Evolutionary conservation across 1,140 invertebrate genomes (phyloP), one percentile per base, ranked within the genome.

Genomic region (Diachasma alloeum): DNA sequence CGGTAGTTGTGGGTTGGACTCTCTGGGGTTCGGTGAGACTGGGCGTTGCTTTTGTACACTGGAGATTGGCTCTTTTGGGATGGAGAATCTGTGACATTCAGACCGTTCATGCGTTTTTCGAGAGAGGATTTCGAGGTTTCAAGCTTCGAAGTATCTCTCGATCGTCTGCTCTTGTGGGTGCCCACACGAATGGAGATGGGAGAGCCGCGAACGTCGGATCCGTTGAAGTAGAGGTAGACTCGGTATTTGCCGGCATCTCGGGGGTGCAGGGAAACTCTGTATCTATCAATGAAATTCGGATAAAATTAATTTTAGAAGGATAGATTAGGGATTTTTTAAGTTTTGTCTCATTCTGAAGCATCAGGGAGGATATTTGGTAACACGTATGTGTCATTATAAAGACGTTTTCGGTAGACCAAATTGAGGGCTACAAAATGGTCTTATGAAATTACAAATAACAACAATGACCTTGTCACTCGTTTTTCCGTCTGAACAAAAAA

Each of bases 171-270:
- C 88, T 91, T 92, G 87, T 91, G 93, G 74, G 91, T 93, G 72
- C 95, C 95, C 37, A 96, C 95, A 67, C 94, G 89, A 85, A 96
- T 93, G 73, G 95, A 94, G 81, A 95, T 95, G 1, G 95, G 94
- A 13, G 93, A 94, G 87, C 97, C 97, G 91, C 96, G 96, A n/a
- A 99, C 96, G 84, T 98, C 97, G 80, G 95, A 95, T 4, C 96
- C 96, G 87, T 99, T 99, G 86, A 98, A 99, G 83, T 97, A 97
- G 15, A 98, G 93, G 84, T 98, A 97, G 39, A 99, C 93, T 69
- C 95, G 92, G 88, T 99, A 98, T 87, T 97, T 97, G 56, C 98
- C 98, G 59, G 95, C 93, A 56, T 96, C 93, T 72, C 94, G 92
- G 0, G 98, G 97, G 79, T 95, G 94, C 82, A 99, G 98, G 10